Conservation (phyloP, 2,888 invertebrate species). For the Hetaerina titia region DNA sequence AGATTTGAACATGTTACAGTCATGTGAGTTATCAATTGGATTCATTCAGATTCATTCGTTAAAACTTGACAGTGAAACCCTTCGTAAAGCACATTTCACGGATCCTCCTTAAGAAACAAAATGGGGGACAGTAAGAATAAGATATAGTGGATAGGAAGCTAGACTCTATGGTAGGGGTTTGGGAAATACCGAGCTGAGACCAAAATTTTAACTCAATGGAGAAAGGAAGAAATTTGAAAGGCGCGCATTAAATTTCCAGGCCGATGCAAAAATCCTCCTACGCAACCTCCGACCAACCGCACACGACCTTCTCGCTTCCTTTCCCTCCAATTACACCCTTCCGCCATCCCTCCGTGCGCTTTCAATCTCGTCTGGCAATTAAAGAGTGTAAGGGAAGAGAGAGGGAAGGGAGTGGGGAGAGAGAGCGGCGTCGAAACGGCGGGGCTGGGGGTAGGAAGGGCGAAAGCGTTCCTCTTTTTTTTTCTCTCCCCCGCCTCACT, state of each 20-base stretch:
- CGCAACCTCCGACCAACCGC: neutral
- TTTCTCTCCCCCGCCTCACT: neutral
- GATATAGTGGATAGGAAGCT: neutral
- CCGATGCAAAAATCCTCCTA: neutral
- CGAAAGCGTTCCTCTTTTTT: neutral
- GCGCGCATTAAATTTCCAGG: neutral
- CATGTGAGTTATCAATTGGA: neutral
- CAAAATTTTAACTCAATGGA: too few species aligned
- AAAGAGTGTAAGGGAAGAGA: neutral
- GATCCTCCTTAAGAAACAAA: neutral
- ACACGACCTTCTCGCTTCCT: too few species aligned
- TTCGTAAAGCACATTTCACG: neutral
- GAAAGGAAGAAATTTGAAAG: neutral
- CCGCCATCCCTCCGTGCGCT: neutral
- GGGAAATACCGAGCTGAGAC: too few species aligned
- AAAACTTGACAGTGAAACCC: neutral
- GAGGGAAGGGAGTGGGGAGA: neutral
- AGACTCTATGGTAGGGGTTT: too few species aligned
- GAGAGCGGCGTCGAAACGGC: neutral
- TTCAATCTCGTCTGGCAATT: neutral
- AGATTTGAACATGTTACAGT: neutral
- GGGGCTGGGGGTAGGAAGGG: neutral
- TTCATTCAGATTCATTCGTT: neutral
- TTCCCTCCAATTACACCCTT: neutral
- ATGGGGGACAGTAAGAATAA: neutral